Conservation (phyloP, 2,113 vertebrate genomes). For the Origma solitaria region DNA sequence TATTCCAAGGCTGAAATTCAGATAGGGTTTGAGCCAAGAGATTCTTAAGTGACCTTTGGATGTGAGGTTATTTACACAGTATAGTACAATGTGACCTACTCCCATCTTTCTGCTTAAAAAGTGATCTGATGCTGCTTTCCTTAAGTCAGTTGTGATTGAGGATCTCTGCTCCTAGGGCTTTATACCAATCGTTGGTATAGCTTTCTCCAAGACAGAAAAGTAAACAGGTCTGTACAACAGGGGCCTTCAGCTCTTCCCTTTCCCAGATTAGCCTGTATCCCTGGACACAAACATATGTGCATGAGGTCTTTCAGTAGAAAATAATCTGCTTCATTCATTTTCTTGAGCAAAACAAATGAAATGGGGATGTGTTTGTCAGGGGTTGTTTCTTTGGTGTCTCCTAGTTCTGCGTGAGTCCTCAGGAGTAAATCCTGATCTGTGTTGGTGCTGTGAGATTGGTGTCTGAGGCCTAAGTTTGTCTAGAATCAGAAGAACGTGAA, state of each 20-base stretch:
- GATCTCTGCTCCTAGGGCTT: background rate
- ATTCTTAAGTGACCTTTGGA: background rate
- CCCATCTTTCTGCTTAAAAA: background rate
- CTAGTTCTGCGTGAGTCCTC: background rate
- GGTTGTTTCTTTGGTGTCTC: background rate
- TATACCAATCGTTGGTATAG: background rate
- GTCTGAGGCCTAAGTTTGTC: background rate
- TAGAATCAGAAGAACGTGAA: background rate
- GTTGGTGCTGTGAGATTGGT: background rate
- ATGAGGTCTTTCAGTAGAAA: background rate
- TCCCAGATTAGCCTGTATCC: accelerated
- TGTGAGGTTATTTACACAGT: background rate
- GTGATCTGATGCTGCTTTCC: background rate
- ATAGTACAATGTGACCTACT: background rate
- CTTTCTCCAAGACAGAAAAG: background rate
- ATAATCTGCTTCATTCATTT: background rate
- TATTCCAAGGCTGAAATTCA: background rate
- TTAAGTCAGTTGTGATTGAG: background rate
- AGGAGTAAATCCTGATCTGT: background rate
- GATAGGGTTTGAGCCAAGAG: background rate
- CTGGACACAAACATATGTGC: too few relatives aligned
- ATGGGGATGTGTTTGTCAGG: accelerated
- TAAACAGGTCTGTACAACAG: background rate
- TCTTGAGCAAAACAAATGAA: background rate
- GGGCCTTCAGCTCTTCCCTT: background rate